Conservation (phyloP, 2,797 vertebrate genomes). For the Thripadectes ignobilis region DNA sequence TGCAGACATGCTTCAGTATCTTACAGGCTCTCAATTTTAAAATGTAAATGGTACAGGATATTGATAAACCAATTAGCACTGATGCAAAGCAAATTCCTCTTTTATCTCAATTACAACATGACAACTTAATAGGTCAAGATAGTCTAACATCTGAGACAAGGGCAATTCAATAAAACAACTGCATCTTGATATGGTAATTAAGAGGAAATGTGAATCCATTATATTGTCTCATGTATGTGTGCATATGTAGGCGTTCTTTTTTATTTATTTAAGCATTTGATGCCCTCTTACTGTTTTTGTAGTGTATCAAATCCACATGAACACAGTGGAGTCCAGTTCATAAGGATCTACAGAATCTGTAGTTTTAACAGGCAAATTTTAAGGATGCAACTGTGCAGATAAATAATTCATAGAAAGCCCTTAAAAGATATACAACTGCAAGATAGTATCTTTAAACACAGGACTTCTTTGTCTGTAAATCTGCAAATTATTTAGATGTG, state of each 20-base stretch:
- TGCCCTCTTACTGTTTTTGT: slow-evolving; percentile 55
- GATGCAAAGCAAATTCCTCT: slow-evolving; percentile 87
- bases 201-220: slow-evolving; percentile 82
- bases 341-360: neutral
- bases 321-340: neutral
- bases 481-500: neutral
- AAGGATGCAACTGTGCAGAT: slow-evolving; percentile 2
- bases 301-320: slow-evolving; percentile 46
- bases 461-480: neutral
- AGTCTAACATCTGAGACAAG: slow-evolving; percentile 86
- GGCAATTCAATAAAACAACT: slow-evolving; percentile 84
- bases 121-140: slow-evolving; percentile 87
- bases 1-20: slow-evolving; percentile 71
- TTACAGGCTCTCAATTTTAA: slow-evolving; percentile 80
- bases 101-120: slow-evolving; percentile 87
- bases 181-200: slow-evolving; percentile 85
- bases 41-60: slow-evolving; percentile 83
- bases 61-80: slow-evolving; percentile 88
- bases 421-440: neutral
- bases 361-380: slow-evolving; percentile 10
- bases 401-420: slow-evolving; percentile 14
- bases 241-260: neutral
- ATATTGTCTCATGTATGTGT: slow-evolving; percentile 47
- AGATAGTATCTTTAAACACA: neutral
- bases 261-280: slow-evolving; percentile 64